A percentile compares a stretch with the other conserved stretches of the same genome.
Conservation (phyloP, 2,888 invertebrate genomes). For the Tridacna crocea region DNA sequence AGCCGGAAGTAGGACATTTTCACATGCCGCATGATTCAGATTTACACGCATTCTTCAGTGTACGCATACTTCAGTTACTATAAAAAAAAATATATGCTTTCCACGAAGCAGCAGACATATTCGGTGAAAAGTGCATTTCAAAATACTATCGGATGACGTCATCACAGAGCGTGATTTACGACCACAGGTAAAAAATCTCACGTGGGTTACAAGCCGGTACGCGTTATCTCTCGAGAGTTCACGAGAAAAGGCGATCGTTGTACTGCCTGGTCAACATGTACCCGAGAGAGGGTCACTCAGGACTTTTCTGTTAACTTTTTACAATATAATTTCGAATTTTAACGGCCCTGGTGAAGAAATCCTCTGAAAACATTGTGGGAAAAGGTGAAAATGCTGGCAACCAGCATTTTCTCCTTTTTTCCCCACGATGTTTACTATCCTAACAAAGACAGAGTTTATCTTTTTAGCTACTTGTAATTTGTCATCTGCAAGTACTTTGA, state of each 20-base stretch:
- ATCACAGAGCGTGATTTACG: slow-evolving; percentile 6
- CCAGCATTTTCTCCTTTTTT: too few relatives aligned
- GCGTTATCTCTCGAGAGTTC: slow-evolving; percentile 9
- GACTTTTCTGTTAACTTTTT: neutral
- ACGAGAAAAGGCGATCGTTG: neutral
- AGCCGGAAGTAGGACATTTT: neutral
- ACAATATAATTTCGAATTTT: neutral
- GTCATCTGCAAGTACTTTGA: too few relatives aligned
- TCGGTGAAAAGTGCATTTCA: slow-evolving; percentile 25
- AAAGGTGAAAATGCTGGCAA: too few relatives aligned
- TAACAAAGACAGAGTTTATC: too few relatives aligned
- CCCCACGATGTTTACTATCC: too few relatives aligned
- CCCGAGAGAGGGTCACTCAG: neutral
- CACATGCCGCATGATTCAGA: neutral
- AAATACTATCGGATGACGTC: slow-evolving; percentile 25
- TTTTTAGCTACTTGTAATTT: too few relatives aligned
- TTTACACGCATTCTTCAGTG: neutral
- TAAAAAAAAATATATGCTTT: neutral
- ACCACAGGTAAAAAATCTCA: slow-evolving; percentile 7
- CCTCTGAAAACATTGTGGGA: too few relatives aligned
- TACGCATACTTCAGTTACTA: neutral
- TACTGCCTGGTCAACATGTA: neutral
- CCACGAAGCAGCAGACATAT: slow-evolving; percentile 19
- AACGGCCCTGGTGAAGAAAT: too few relatives aligned
- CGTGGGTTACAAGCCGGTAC: slow-evolving; percentile 22